These are phyloP conservation scores for Pteropus alecto DNA, from an alignment of 2,113 vertebrate species.

Conservation along the genomic window DNA sequence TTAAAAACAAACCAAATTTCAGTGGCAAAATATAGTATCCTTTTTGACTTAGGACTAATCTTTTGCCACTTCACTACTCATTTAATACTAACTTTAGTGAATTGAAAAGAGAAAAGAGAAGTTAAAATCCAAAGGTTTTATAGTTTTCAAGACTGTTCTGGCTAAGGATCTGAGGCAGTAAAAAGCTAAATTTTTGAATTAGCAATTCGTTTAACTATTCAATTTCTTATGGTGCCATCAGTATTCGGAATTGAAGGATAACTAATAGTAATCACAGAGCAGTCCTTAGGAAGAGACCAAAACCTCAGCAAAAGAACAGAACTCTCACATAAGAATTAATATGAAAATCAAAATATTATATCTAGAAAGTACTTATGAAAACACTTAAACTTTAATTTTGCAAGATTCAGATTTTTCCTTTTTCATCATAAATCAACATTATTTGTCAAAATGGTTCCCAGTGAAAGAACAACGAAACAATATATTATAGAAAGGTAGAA, in stretches of 20 bases:
- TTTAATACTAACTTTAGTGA: background rate
- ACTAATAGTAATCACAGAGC: background rate
- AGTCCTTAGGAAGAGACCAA: background rate
- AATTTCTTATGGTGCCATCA: background rate
- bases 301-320: background rate
- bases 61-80: background rate
- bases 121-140: background rate
- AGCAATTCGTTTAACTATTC: background rate
- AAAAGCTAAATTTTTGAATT: slow-evolving; percentile 3
- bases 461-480: background rate
- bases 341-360: background rate
- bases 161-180: background rate
- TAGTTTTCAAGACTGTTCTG: background rate
- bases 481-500: background rate
- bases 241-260: background rate
- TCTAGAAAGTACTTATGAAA: background rate
- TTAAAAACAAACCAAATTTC: background rate
- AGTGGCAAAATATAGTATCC: background rate
- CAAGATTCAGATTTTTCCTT: slow-evolving; percentile 10
- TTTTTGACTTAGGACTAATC: background rate
- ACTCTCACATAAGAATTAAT: background rate
- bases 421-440: background rate
- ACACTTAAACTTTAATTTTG: background rate
- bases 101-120: background rate
- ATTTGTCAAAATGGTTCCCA: background rate